Base-by-base conservation (phyloP, 92 coral and sea anemone genomes). In the Porites lobata region DNA sequence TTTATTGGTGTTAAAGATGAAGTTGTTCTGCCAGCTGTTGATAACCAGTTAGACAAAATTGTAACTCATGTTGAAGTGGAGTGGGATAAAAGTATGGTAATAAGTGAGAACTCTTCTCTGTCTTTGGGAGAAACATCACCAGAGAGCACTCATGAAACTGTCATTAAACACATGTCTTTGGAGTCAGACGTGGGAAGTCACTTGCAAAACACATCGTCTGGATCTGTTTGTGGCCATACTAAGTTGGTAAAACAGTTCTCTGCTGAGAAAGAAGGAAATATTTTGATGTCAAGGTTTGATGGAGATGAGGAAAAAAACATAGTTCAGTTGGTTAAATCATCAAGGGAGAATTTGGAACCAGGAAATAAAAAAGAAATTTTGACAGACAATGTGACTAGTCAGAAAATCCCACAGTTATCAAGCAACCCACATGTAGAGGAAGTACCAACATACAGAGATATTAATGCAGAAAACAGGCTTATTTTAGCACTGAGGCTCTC, bases 401-500 rank as follows among this genome's bases (percentile, higher is more conserved):
- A 51, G 19, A 7, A 8, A 47, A 50, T 18, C 12, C 21, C 73
- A 18, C 9, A 67, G 13, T 56, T 9, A 22, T 8, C 43, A 4
- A 26, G 29, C 47, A 21, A 22, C 11, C 15, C 72, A 14, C 29
- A 17, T 24, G 72, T 1, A 24, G 72, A 67, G 47, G 15, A 67
- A 67, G 10, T 17, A 14, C 12, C 18, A 9, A 17, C 67, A 5
- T 29, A 3, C 11, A 57, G 80, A 75, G 88, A 73, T 51, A 51
- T 61, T 19, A 19, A 13, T 21, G 91, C 95, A 7, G 89, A 90
- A 79, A 73, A 63, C 67, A 85, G 65, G 65, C 91, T 93, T 7
- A 20, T 59, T 9, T 19, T 88, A 57, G 91, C 89, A 7, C 69
- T 93, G 54, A 86, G 95, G 51, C 85, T 93, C 67, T 87, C 89